These are phyloP conservation scores for Albula glossodonta DNA, from an alignment of 2,113 vertebrate genomes.

Conservation along the genomic window DNA sequence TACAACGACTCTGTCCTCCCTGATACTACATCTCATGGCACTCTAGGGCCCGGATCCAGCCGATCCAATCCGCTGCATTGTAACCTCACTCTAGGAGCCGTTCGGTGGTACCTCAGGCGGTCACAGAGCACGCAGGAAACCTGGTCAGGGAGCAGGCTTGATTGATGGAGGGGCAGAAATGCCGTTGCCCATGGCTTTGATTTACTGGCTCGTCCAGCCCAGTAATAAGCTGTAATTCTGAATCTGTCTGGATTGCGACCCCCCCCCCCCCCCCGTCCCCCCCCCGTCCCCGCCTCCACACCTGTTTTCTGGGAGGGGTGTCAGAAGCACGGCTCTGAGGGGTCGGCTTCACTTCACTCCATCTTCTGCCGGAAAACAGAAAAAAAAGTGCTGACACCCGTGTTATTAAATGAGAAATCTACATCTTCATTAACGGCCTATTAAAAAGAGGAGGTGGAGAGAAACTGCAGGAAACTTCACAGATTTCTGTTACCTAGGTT, in stretches of 20 bases:
- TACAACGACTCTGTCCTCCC: background rate
- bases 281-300: slow-evolving; percentile 15
- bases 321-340: slow-evolving; percentile 26
- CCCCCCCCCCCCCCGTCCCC: slow-evolving; percentile 28
- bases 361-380: slow-evolving; percentile 53
- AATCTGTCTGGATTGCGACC: slow-evolving; percentile 57
- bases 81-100: slow-evolving; percentile 59
- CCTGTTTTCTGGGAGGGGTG: slow-evolving; percentile 30
- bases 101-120: slow-evolving; percentile 67
- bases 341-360: slow-evolving; percentile 53
- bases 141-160: slow-evolving; percentile 52
- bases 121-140: slow-evolving; percentile 44
- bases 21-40: background rate
- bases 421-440: slow-evolving; percentile 67
- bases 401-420: slow-evolving; percentile 66
- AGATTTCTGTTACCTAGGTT: slow-evolving; percentile 59
- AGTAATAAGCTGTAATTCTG: slow-evolving; percentile 76
- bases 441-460: slow-evolving; percentile 57
- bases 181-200: slow-evolving; percentile 60
- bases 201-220: slow-evolving; percentile 68
- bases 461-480: slow-evolving; percentile 48
- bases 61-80: slow-evolving; percentile 36
- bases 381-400: slow-evolving; percentile 53
- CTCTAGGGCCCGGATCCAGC: background rate
- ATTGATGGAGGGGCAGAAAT: slow-evolving; percentile 65